These are phyloP conservation scores for Siphamia tubifer DNA, from an alignment of 2,113 vertebrate species.

Conservation along the genomic window DNA sequence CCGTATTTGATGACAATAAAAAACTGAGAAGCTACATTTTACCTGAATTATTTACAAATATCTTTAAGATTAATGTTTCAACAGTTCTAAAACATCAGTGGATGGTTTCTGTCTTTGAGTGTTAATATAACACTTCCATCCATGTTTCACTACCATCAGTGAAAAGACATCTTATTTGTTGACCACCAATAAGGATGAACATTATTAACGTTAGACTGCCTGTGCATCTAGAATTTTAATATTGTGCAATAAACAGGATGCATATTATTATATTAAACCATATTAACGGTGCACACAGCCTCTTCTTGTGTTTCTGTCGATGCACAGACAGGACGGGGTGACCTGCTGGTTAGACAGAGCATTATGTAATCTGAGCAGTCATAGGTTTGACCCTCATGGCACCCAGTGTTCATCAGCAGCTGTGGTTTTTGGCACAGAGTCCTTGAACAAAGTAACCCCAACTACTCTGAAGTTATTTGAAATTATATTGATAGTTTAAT, in stretches of 20 bases:
- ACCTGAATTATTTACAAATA: too few species aligned
- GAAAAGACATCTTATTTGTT: too few species aligned
- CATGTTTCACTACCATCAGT: too few species aligned
- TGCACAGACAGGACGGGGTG: slow-evolving; percentile 7
- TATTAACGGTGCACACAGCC: slow-evolving; percentile 7
- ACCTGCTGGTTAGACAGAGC: slow-evolving; percentile 44
- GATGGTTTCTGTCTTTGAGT: too few species aligned
- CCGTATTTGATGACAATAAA: too few species aligned
- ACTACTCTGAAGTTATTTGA: background rate
- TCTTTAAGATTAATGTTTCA: too few species aligned
- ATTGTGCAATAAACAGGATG: background rate
- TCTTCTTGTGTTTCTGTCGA: slow-evolving; percentile 9
- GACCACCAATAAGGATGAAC: too few species aligned
- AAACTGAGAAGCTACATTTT: too few species aligned
- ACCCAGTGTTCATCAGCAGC: slow-evolving; percentile 26
- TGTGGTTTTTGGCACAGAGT: slow-evolving; percentile 22
- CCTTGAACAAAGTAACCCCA: slow-evolving; percentile 45
- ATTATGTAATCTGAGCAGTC: slow-evolving; percentile 34
- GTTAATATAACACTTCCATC: too few species aligned
- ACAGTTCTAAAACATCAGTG: too few species aligned
- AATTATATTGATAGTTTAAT: background rate
- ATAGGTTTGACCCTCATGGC: slow-evolving; percentile 18
- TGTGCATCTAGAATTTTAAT: too few species aligned
- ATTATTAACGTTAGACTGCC: too few species aligned
- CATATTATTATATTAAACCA: background rate